Base-by-base conservation (phyloP, 2,888 invertebrate genomes). In the Imbricaverruca yamaguchii region DNA sequence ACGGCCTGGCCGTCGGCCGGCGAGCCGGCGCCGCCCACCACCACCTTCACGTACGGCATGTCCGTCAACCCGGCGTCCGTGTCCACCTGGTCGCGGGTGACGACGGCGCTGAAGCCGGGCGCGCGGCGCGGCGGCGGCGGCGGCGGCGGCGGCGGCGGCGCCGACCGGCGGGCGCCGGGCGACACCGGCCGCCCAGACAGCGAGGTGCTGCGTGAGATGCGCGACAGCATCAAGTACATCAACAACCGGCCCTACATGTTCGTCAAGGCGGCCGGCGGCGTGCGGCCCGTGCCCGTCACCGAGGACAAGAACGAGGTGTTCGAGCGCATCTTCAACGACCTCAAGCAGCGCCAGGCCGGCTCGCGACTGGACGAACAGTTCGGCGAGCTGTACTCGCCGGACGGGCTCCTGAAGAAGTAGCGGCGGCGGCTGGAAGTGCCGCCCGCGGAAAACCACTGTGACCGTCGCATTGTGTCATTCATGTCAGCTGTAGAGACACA, bases 341-440 rank as follows among this genome's bases (percentile, higher is more conserved):
- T 74, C 8, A 74, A 74, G 74, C 53, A 74, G 74, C 39, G 74
- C 53, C 74, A 53, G 21, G 53, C 18, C 74, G 59, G 83, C 56
- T 80, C 81, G 18, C 82, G 83, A 82, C 74, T 83, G 18, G 83
- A 83, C 23, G 80, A 80, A 23, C 69, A 25, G 4, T 83, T 83
- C 53, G 83, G 82, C 21, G 83, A 83, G n/a, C 81, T 83, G 15
- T 74, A 53, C 9, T 53, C 53, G 6, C 53, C 74, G 21, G 74
- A 74, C 2, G 11, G 25, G 13, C 67, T 67, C n/a, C 25, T 67
- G 67, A 10, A 13, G 25, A n/a, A 67, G 25, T 67, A 67, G 25
- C 81, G 11, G 23, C 80, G 56, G 82, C 82, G 39, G 59, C 65
- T 82, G 83, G 83, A 25, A 81, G 77, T 39, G 7, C 15, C 39